These are phyloP conservation scores for Euthynnus affinis DNA, from an alignment of 2,797 vertebrate species.

Conservation along the genomic window DNA sequence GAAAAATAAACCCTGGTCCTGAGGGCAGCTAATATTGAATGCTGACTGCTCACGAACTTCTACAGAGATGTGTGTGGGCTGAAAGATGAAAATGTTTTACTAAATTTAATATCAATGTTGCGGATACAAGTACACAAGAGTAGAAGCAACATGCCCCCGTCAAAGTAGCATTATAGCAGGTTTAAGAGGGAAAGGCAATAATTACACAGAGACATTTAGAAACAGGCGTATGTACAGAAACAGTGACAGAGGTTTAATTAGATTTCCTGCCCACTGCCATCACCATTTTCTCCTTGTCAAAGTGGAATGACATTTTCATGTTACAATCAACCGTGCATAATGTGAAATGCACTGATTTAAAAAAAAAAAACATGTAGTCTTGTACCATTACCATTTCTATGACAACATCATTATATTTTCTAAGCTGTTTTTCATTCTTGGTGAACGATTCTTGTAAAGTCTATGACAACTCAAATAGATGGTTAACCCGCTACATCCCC, in stretches of 20 bases:
- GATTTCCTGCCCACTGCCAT: conserved; percentile 39
- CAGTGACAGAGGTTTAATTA: conserved; percentile 52
- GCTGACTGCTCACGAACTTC: conserved; percentile 5
- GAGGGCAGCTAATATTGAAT: conserved; percentile 12
- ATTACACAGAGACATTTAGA: background rate
- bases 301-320: conserved; percentile 20
- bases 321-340: background rate
- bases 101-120: background rate
- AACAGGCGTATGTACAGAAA: conserved; percentile 12
- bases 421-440: background rate
- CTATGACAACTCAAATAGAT: conserved; percentile 23
- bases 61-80: background rate
- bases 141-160: conserved; percentile 17
- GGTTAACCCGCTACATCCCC: conserved; percentile 40
- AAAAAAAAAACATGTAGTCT: background rate
- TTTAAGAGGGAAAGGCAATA: conserved; percentile 11
- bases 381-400: conserved; percentile 2
- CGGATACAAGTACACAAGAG: background rate
- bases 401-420: conserved; percentile 1
- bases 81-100: conserved; percentile 19
- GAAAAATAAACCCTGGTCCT: conserved; percentile 29
- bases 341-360: conserved; percentile 7
- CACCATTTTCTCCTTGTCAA: conserved; percentile 33
- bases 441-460: conserved; percentile 1
- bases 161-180: conserved; percentile 23